These are phyloP conservation scores for Lasioglossum figueresi DNA, from an alignment of 2,888 invertebrate genomes.

Conservation along the genomic window DNA sequence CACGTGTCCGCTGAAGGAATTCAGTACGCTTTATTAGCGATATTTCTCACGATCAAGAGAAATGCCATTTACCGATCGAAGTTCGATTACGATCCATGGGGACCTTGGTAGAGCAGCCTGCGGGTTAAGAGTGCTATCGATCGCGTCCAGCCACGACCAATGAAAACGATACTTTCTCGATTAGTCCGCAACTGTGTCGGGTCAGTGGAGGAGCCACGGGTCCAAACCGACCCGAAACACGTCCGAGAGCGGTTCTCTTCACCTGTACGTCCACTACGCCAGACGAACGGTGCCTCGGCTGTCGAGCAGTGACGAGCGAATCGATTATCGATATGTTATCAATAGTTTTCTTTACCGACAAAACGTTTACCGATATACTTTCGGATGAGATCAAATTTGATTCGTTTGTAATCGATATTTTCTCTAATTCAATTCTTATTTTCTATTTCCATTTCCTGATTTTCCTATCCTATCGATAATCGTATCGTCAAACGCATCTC, in stretches of 20 bases:
- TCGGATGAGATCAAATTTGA: too few relatives aligned
- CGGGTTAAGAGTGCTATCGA: not conserved
- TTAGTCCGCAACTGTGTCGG: not conserved
- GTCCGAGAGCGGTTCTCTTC: conserved; percentile 20
- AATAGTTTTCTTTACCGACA: too few relatives aligned
- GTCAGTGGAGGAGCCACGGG: not conserved
- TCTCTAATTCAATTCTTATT: too few relatives aligned
- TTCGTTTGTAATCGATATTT: too few relatives aligned
- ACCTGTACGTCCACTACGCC: conserved; percentile 5
- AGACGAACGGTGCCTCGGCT: not conserved
- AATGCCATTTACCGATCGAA: not conserved
- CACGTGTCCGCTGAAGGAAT: not conserved
- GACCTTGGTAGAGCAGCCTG: not conserved
- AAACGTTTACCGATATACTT: too few relatives aligned
- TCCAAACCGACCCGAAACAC: conserved; percentile 1
- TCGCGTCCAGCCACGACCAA: not conserved
- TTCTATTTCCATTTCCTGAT: too few relatives aligned
- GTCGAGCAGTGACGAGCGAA: not conserved
- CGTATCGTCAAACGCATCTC: too few relatives aligned
- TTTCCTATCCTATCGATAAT: too few relatives aligned
- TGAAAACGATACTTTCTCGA: conserved; percentile 3
- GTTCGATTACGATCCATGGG: not conserved
- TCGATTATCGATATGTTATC: too few relatives aligned
- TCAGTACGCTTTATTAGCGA: not conserved
- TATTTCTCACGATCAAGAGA: not conserved